Base-by-base conservation (phyloP, 2,797 vertebrate species). In the Myotis vivesi region DNA sequence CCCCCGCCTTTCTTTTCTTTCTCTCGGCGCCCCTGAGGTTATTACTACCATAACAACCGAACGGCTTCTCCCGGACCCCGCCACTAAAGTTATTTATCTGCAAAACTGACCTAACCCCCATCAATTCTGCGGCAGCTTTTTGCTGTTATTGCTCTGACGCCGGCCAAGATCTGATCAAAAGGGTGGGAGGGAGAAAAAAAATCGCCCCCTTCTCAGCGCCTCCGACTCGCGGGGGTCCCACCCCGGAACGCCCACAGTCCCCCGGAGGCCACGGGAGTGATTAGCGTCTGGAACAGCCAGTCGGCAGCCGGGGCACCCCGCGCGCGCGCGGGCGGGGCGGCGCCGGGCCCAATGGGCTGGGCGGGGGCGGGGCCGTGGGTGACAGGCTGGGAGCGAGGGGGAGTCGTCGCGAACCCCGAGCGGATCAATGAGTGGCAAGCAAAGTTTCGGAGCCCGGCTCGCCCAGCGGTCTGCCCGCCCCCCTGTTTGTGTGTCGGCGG, bases 11-110 rank as follows among this genome's bases (percentile, higher is more conserved):
- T 68, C 85, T 87, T 96, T 96, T 76, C 83, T 93, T 95, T 79
- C 94, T 82, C 94, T 91, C 91, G 90, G 87, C 92, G 92, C 94
- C 82, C 89, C 81, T 83, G 96, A 96, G 90, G 90, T 97, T 96
- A 97, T 97, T 96, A 97, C 94, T 69, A 84, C 93, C 64, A 36
- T 44, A 90, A 92, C 91, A 93, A 71, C 76, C 89, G 72, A 73
- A 53, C 90, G 88, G 76, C 85, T 62, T 38, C 53, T 83, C 71
- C 72, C 71, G n/a, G 80, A 62, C 75, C 66, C 62, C 22, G 77
- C 82, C 94, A 73, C 95, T 53, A 62, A 90, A 95, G 85, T 95
- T 95, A 98, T 98, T 96, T 97, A 95, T 96, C 94, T 93, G 88
- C 85, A 91, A 95, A 83, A 53, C 92, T 80, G 92, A 92, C 94